Conservation (phyloP, 1,140 invertebrate species). For the Ooceraea biroi region DNA sequence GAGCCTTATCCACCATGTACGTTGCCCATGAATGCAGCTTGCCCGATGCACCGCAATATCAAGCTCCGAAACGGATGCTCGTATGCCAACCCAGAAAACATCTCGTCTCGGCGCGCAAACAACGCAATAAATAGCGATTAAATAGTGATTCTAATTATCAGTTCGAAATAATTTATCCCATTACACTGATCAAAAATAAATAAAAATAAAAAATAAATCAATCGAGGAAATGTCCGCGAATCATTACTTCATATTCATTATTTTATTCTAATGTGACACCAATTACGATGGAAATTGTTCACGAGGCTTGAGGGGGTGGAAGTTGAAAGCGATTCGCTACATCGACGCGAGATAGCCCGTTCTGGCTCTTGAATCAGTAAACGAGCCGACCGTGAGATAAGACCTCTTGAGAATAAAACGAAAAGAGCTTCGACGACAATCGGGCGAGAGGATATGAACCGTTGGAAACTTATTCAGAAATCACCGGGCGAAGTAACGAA, state of each 20-base stretch:
- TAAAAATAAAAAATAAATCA: no score
- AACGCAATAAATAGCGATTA: no score
- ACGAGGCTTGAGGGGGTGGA: slow-evolving; percentile 34
- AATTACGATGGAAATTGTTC: neutral
- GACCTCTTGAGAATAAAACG: slow-evolving; percentile 67
- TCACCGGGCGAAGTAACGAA: slow-evolving; percentile 47
- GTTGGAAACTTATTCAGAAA: slow-evolving; percentile 68
- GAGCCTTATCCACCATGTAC: slow-evolving; percentile 54
- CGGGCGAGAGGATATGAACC: slow-evolving; percentile 47
- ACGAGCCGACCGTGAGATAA: slow-evolving; percentile 63
- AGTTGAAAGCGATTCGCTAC: slow-evolving; percentile 65
- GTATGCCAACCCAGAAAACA: slow-evolving; percentile 30
- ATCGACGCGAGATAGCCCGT: slow-evolving; percentile 44
- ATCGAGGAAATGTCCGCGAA: neutral
- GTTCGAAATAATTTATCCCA: no score
- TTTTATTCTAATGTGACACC: neutral
- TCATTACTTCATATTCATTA: neutral
- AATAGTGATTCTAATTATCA: no score
- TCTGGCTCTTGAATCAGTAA: slow-evolving; percentile 68
- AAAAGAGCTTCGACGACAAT: slow-evolving; percentile 63
- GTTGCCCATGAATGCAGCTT: slow-evolving; percentile 4
- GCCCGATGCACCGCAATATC: neutral
- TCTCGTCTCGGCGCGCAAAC: slow-evolving; percentile 3
- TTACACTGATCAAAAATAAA: no score
- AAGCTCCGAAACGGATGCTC: slow-evolving; percentile 30